A percentile compares a stretch with the other conserved stretches of the same genome.
phyloP scores from a whole-genome alignment of 1,140 invertebrate species.

The Doryteuthis pealeii region DNA sequence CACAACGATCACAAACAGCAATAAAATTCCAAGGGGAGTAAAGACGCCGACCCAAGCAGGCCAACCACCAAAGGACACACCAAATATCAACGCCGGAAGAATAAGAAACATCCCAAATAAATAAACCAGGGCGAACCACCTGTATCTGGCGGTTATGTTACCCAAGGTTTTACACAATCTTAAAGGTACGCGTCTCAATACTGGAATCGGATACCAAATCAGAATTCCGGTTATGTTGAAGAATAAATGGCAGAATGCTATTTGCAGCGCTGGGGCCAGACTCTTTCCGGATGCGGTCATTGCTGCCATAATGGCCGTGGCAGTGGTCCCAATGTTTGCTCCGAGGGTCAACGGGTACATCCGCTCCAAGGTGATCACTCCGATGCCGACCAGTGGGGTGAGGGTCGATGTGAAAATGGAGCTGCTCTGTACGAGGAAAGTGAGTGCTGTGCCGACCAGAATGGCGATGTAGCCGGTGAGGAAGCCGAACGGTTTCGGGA shows the following conservation, averaged over 20 bases:
- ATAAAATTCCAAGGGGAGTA: background rate
- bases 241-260: slow-evolving; percentile 62
- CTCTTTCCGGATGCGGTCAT: slow-evolving; percentile 51
- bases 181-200: slow-evolving; percentile 62
- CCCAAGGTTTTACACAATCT: slow-evolving; percentile 61
- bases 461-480: slow-evolving; percentile 67
- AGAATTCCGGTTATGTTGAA: slow-evolving; percentile 59
- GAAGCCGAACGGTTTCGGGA: slow-evolving; percentile 59
- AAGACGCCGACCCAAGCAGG: slow-evolving; percentile 25
- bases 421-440: slow-evolving; percentile 68
- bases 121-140: slow-evolving; percentile 66
- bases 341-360: slow-evolving; percentile 69
- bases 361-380: slow-evolving; percentile 66
- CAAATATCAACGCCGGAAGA: slow-evolving; percentile 61
- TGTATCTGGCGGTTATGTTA: slow-evolving; percentile 60
- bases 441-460: slow-evolving; percentile 65
- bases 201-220: slow-evolving; percentile 66
- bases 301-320: slow-evolving; percentile 64
- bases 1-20: slow-evolving; percentile 30
- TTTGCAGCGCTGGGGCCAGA: slow-evolving; percentile 61
- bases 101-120: slow-evolving; percentile 64
- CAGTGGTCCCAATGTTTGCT: slow-evolving; percentile 69
- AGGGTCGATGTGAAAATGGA: slow-evolving; percentile 70
- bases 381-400: slow-evolving; percentile 68
- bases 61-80: slow-evolving; percentile 49